A percentile compares a stretch with the other conserved stretches of the same genome.
Evolutionary conservation across 2,113 vertebrate species (phyloP).

Genomic region (Carettochelys insculpta): DNA sequence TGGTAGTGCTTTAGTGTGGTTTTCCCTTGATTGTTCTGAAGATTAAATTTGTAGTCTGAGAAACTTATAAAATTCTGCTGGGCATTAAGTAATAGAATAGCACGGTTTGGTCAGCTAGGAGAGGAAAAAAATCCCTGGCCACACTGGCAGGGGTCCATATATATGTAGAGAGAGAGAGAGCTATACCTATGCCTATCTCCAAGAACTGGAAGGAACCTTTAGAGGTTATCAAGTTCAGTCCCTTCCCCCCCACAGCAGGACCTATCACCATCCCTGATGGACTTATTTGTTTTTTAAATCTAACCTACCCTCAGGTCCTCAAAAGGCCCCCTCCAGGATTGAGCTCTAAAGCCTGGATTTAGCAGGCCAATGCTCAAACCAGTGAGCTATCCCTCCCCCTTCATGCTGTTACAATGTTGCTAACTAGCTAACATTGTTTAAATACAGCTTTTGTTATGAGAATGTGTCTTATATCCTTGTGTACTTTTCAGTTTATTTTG

Average conservation of each 20-base stretch:
- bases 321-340: too few relatives aligned
- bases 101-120: background rate
- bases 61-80: background rate
- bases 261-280: too few relatives aligned
- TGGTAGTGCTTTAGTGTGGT: background rate
- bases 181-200: too few relatives aligned
- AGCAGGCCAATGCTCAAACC: too few relatives aligned
- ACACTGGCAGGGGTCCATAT: background rate
- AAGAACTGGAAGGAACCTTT: too few relatives aligned
- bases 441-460: background rate
- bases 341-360: too few relatives aligned
- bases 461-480: background rate
- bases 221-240: too few relatives aligned
- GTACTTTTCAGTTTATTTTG: background rate
- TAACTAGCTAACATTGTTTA: background rate
- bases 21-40: background rate
- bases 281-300: too few relatives aligned
- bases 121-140: background rate
- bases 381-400: too few relatives aligned
- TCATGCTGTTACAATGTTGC: background rate
- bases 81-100: background rate
- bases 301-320: too few relatives aligned
- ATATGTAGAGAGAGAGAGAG: too few relatives aligned
- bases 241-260: too few relatives aligned
- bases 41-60: background rate